Evolutionary conservation across 2,113 vertebrate genomes (phyloP).

Genomic region (Eubucco bourcierii): DNA sequence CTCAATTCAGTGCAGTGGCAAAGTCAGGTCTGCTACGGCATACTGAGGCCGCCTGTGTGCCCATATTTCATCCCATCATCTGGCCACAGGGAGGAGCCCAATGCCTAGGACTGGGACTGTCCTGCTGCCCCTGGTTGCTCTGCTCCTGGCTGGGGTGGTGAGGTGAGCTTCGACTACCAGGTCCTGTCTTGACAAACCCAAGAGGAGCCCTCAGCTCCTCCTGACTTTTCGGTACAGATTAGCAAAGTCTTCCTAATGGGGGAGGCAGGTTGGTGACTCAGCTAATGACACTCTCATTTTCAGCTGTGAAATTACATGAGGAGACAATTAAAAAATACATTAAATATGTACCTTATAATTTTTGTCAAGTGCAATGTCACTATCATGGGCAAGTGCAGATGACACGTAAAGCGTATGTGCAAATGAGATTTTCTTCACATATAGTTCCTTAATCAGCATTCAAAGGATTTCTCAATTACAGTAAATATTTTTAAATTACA

Average conservation of each 20-base stretch:
- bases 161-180: background rate
- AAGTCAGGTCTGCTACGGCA: fast-evolving
- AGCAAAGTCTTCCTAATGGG: background rate
- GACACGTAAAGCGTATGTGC: background rate
- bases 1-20: background rate
- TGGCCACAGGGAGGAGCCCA: background rate
- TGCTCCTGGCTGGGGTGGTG: background rate
- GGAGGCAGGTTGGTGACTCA: background rate
- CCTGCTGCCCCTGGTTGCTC: background rate
- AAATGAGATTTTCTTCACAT: constrained; percentile 17
- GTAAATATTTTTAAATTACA: constrained; percentile 46
- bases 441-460: constrained; percentile 14
- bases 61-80: fast-evolving
- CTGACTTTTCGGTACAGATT: fast-evolving
- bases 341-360: constrained; percentile 32
- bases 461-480: constrained; percentile 38
- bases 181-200: background rate
- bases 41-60: fast-evolving
- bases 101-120: background rate
- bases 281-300: constrained; percentile 30
- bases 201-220: background rate
- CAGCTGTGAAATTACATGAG: constrained; percentile 15
- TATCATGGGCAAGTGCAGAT: constrained; percentile 22
- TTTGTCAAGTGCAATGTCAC: constrained; percentile 35
- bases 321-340: constrained; percentile 18